A percentile compares a stretch with the other conserved stretches of the same genome.
Evolutionary conservation across 2,113 vertebrate genomes (phyloP).

Genomic region (Holacanthus passer): DNA sequence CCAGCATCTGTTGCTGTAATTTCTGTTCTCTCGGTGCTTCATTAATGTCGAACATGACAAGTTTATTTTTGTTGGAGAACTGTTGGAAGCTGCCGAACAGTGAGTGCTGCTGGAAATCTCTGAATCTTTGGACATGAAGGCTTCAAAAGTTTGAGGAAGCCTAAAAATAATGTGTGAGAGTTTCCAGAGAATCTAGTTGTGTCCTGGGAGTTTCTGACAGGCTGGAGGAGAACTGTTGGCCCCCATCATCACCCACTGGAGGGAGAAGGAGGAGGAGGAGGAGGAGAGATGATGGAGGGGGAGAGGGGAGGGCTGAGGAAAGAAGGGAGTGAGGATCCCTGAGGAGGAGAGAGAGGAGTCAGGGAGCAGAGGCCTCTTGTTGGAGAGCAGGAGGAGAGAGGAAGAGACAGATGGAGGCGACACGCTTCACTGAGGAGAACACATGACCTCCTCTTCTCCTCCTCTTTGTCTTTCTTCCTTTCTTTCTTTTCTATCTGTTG

Average conservation of each 20-base stretch:
- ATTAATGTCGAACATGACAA: slow-evolving; percentile 9
- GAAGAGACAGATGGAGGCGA: slow-evolving; percentile 55
- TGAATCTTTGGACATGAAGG: slow-evolving; percentile 23
- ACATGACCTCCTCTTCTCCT: slow-evolving; percentile 15
- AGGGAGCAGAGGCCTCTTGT: slow-evolving; percentile 41
- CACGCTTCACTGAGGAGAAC: slow-evolving; percentile 48
- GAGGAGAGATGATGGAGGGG: slow-evolving; percentile 10
- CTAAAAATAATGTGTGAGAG: slow-evolving; percentile 48
- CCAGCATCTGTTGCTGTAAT: neutral
- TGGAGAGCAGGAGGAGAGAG: slow-evolving; percentile 18
- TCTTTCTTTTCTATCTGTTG: too few relatives aligned
- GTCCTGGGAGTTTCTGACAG: slow-evolving; percentile 65
- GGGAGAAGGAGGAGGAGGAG: slow-evolving; percentile 23
- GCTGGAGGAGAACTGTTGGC: slow-evolving; percentile 43
- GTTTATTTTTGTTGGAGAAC: slow-evolving; percentile 8
- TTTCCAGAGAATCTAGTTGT: slow-evolving; percentile 39
- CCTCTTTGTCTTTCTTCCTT: neutral
- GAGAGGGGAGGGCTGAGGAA: slow-evolving; percentile 4
- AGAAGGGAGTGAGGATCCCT: slow-evolving; percentile 39
- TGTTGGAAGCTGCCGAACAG: slow-evolving; percentile 7
- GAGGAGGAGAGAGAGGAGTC: slow-evolving; percentile 34
- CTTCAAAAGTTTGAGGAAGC: slow-evolving; percentile 34
- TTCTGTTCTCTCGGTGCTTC: neutral
- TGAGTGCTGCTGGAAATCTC: slow-evolving; percentile 8
- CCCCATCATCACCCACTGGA: slow-evolving; percentile 65